Percentiles rank a stretch among this genome's conserved stretches.
phyloP scores from a whole-genome alignment of 2,888 invertebrate species.

The Meghimatium bilineatum region DNA sequence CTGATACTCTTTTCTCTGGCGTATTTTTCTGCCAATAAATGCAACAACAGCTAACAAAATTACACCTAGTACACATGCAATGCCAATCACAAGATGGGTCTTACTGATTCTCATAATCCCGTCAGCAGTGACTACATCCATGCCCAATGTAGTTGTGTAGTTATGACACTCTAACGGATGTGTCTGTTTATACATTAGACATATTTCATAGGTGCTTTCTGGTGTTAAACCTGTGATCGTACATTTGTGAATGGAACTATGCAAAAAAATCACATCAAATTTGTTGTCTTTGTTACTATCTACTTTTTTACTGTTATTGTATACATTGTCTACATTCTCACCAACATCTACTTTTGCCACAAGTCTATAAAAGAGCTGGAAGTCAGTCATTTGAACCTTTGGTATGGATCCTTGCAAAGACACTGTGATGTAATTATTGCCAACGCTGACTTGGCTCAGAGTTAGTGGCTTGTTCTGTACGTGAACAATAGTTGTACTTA shows the following conservation, averaged over 20 bases:
- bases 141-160: slow-evolving; percentile 57
- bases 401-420: slow-evolving; percentile 76
- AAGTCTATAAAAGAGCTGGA: slow-evolving; percentile 61
- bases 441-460: slow-evolving; percentile 72
- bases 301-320: not conserved
- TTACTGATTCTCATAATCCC: slow-evolving; percentile 63
- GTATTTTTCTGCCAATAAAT: slow-evolving; percentile 74
- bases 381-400: slow-evolving; percentile 62
- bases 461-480: slow-evolving; percentile 76
- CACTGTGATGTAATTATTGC: slow-evolving; percentile 76
- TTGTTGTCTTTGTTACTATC: not conserved
- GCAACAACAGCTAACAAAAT: slow-evolving; percentile 67
- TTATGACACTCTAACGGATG: slow-evolving; percentile 66
- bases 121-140: slow-evolving; percentile 52
- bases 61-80: slow-evolving; percentile 59
- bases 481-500: slow-evolving; percentile 68
- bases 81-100: slow-evolving; percentile 64
- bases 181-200: slow-evolving; percentile 74
- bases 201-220: slow-evolving; percentile 77
- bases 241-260: slow-evolving; percentile 72
- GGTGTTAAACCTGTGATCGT: slow-evolving; percentile 77
- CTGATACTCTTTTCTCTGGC: slow-evolving; percentile 73
- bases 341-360: not conserved
- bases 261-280: slow-evolving; percentile 55
- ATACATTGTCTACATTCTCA: not conserved